phyloP scores from a whole-genome alignment of 2,113 vertebrate species.

The Scomber scombrus region DNA sequence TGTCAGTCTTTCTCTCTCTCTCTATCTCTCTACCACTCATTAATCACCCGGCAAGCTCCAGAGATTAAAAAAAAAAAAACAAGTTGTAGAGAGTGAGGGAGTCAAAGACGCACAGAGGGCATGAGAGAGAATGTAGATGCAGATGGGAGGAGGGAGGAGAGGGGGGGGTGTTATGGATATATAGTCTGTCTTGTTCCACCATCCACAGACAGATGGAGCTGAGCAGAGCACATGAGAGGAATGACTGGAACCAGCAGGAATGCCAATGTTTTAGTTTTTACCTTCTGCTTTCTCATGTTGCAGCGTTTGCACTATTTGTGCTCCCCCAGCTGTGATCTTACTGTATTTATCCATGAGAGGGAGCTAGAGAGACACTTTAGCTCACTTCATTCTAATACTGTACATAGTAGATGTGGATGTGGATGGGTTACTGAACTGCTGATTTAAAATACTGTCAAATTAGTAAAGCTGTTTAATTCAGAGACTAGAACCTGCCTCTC shows the following conservation, averaged over 20 bases:
- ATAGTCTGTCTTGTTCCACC: not conserved
- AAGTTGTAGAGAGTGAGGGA: not conserved
- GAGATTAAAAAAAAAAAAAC: constrained; percentile 13
- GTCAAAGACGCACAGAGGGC: constrained; percentile 18
- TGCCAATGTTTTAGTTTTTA: not conserved
- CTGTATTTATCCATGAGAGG: constrained; percentile 44
- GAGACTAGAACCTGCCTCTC: no score
- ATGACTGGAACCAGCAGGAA: not conserved
- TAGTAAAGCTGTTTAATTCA: not conserved
- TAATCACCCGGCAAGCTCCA: constrained; percentile 32
- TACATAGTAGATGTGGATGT: not conserved
- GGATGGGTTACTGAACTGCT: not conserved
- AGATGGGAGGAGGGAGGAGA: not conserved
- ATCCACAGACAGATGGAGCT: constrained; percentile 1
- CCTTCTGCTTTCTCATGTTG: not conserved
- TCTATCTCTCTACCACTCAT: constrained; percentile 22
- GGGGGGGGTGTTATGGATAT: not conserved
- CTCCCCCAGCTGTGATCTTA: not conserved
- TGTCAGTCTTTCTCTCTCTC: not conserved
- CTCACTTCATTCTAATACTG: not conserved
- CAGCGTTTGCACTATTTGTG: not conserved
- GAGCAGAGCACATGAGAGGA: not conserved
- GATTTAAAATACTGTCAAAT: no score
- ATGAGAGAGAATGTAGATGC: not conserved
- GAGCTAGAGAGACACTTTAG: constrained; percentile 7